Base-by-base conservation (phyloP, 2,888 invertebrate genomes). In the Tigriopus californicus region DNA sequence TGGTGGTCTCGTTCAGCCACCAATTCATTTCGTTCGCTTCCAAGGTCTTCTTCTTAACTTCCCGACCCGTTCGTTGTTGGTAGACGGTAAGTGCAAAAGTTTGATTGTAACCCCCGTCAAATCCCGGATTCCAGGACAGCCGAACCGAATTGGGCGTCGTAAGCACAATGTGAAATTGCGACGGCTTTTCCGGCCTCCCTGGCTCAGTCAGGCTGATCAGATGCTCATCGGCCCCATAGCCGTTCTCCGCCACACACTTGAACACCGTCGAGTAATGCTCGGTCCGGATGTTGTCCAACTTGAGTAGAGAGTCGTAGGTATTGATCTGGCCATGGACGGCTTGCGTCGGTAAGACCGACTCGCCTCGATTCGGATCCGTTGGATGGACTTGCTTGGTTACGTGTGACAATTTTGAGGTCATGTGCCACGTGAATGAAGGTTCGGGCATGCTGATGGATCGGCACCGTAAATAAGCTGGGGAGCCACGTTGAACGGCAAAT, bases 121-220 rank as follows among this genome's bases (percentile, higher is more conserved):
- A 75, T 4, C 73, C 73, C 2, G 72, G 70, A 44, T 66, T 67
- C 74, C 75, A 75, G 22, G 66, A 64, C 8, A 75, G 62, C 2
- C 69, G 70, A 41, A 73, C 68, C 33, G 70, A 67, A 63, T 70
- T 68, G 63, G 72, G 70, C 15, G 73, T 72, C 5, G 68, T 66
- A 63, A 73, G 72, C 10, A 72, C 25, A 33, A n/a, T 25, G 1
- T 33, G 52, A 15, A 52, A 24, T 15, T 52, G 22, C 1, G 22
- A 33, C 10, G 52, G 52, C 15, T 24, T 24, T 13, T 52, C 52
- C 8, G 52, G 52, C 13, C 33, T 52, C 11, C 52, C 52, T 25
- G 25, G 52, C 15, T 24, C 25, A 11, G 33, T 33, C 20, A 52
- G 24, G 10, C 33, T 10, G 1, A 52, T 20, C 20, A 11, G 12